Percentiles rank a stretch among this genome's conserved stretches.
Evolutionary conservation across 2,888 invertebrate species (phyloP).

Genomic region (Plemyria rubiginata): DNA sequence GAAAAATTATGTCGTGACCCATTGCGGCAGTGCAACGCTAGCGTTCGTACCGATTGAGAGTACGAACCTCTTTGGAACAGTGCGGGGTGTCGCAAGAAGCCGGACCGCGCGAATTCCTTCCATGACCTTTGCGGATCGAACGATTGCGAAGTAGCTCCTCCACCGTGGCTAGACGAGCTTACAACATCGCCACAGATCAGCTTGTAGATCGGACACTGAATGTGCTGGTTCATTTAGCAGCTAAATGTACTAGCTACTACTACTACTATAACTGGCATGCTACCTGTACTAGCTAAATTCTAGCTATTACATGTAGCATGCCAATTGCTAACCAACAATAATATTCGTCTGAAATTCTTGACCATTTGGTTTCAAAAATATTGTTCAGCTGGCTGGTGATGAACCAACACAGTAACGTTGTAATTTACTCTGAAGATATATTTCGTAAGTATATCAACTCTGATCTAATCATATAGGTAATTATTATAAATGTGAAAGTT

Average conservation of each 20-base stretch:
- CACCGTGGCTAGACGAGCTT: constrained; percentile 77
- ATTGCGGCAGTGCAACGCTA: constrained; percentile 6
- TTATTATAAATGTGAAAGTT: too few relatives aligned
- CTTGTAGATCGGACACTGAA: constrained; percentile 55
- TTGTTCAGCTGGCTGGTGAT: not conserved
- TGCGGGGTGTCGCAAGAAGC: constrained; percentile 73
- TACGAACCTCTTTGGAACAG: constrained; percentile 67
- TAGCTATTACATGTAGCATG: too few relatives aligned
- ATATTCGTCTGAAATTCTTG: too few relatives aligned
- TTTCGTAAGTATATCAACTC: too few relatives aligned
- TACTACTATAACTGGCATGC: too few relatives aligned
- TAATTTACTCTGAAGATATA: too few relatives aligned
- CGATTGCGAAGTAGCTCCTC: constrained; percentile 80
- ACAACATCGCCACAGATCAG: constrained; percentile 74
- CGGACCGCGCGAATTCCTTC: constrained; percentile 83
- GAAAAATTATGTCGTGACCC: constrained; percentile 27
- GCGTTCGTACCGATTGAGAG: constrained; percentile 19
- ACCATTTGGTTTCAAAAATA: not conserved
- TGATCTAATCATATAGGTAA: too few relatives aligned
- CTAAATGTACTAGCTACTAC: too few relatives aligned
- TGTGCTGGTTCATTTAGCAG: not conserved
- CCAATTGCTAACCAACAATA: too few relatives aligned
- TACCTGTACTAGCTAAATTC: too few relatives aligned
- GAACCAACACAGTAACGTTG: not conserved
- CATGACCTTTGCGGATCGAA: constrained; percentile 83